Conservation (phyloP, 2,888 invertebrate species). For the Lithophane semibrunnea region DNA sequence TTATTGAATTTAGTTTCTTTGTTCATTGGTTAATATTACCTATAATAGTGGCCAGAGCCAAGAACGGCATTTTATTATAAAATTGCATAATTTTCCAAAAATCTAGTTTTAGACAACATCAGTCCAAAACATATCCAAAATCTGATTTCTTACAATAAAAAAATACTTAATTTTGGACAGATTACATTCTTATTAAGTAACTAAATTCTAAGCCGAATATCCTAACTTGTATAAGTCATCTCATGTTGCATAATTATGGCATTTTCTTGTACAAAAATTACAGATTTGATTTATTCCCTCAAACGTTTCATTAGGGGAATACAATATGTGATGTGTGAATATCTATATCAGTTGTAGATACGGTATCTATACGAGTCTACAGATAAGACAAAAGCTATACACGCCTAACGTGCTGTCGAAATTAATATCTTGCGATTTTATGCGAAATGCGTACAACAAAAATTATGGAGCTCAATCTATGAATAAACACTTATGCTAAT, state of each 20-base stretch:
- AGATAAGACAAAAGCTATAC: constrained; percentile 78
- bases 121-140: constrained; percentile 49
- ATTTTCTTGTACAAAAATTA: constrained; percentile 73
- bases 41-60: constrained; percentile 31
- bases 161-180: constrained; percentile 76
- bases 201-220: constrained; percentile 62
- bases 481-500: constrained; percentile 61
- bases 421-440: constrained; percentile 73
- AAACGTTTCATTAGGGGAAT: constrained; percentile 62
- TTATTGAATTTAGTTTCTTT: constrained; percentile 15
- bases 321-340: constrained; percentile 78
- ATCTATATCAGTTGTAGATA: constrained; percentile 82
- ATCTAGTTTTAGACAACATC: constrained; percentile 37
- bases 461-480: constrained; percentile 53
- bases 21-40: constrained; percentile 24
- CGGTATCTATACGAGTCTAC: constrained; percentile 76
- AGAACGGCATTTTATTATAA: constrained; percentile 17
- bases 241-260: constrained; percentile 77
- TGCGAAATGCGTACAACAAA: constrained; percentile 59
- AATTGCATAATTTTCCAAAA: constrained; percentile 33
- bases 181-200: constrained; percentile 77
- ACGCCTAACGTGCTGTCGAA: constrained; percentile 73
- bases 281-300: constrained; percentile 62
- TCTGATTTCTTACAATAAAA: constrained; percentile 57
- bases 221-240: constrained; percentile 55